Evolutionary conservation across 1,140 invertebrate genomes (phyloP).

Genomic region (Akabosia matsudoensis): DNA sequence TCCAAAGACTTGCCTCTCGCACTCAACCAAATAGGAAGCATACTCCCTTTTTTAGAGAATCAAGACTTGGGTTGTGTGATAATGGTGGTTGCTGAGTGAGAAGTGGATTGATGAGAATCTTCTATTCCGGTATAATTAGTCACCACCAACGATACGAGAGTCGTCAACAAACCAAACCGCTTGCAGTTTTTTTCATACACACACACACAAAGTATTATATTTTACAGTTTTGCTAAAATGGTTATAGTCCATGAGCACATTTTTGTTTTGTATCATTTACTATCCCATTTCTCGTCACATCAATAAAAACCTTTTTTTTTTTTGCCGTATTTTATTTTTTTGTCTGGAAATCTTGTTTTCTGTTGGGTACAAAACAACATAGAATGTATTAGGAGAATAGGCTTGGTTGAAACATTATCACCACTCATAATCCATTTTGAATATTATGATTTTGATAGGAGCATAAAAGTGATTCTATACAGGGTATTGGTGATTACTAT

Average conservation of each 20-base stretch:
- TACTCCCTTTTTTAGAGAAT: background rate
- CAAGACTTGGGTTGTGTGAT: background rate
- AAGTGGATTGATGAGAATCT: slow-evolving; percentile 20
- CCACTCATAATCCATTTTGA: background rate
- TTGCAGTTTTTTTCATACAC: background rate
- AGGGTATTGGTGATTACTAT: too few relatives aligned
- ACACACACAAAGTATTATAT: too few relatives aligned
- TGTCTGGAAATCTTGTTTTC: slow-evolving; percentile 17
- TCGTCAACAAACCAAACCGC: background rate
- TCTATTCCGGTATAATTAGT: slow-evolving; percentile 24
- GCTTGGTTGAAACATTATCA: too few relatives aligned
- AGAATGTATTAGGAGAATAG: too few relatives aligned
- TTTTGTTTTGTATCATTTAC: background rate
- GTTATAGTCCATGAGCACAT: background rate
- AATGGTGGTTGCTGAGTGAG: slow-evolving; percentile 13
- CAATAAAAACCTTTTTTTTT: too few relatives aligned
- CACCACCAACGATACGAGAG: slow-evolving; percentile 3
- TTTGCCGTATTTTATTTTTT: background rate
- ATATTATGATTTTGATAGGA: slow-evolving; percentile 1
- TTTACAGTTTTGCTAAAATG: too few relatives aligned
- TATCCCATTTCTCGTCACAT: background rate
- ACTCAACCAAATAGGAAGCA: slow-evolving; percentile 4
- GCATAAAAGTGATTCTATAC: too few relatives aligned
- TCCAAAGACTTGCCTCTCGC: background rate
- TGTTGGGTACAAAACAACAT: background rate